These are phyloP conservation scores for Aphelinus atriplicis DNA, from an alignment of 1,140 invertebrate genomes.

Conservation along the genomic window DNA sequence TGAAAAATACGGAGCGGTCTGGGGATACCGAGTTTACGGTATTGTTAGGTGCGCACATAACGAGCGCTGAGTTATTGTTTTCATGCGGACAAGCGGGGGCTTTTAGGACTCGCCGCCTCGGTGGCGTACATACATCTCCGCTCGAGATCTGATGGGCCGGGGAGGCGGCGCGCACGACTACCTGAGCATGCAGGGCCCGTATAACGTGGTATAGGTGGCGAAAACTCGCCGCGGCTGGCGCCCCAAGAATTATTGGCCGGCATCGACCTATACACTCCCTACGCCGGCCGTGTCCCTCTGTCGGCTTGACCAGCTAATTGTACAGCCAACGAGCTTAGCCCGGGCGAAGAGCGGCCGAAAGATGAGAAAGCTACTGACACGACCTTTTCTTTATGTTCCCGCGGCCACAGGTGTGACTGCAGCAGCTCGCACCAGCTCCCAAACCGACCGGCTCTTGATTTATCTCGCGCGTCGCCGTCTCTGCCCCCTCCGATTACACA, in stretches of 20 bases:
- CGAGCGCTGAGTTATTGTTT: constrained; percentile 44
- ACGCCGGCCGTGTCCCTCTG: no score
- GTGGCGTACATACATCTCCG: no score
- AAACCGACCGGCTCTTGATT: constrained; percentile 39
- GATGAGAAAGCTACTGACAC: constrained; percentile 23
- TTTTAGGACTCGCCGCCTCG: constrained; percentile 35
- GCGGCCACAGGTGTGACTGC: constrained; percentile 12
- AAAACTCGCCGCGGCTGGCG: constrained; percentile 54
- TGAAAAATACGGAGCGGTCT: no score
- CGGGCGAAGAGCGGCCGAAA: background rate
- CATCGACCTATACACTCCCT: background rate
- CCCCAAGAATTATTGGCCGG: constrained; percentile 53
- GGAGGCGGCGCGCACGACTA: constrained; percentile 28
- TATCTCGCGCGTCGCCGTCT: constrained; percentile 20
- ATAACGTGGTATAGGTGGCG: constrained; percentile 45
- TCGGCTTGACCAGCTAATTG: no score
- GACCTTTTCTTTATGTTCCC: background rate
- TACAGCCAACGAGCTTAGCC: no score
- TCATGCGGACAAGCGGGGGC: constrained; percentile 45
- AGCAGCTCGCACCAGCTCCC: constrained; percentile 27
- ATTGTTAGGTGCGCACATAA: background rate
- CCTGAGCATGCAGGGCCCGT: background rate
- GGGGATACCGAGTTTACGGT: no score
- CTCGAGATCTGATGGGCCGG: constrained; percentile 47
- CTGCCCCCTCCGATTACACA: no score